Base-by-base conservation (phyloP, 2,113 vertebrate genomes). In the Trichechus manatus region DNA sequence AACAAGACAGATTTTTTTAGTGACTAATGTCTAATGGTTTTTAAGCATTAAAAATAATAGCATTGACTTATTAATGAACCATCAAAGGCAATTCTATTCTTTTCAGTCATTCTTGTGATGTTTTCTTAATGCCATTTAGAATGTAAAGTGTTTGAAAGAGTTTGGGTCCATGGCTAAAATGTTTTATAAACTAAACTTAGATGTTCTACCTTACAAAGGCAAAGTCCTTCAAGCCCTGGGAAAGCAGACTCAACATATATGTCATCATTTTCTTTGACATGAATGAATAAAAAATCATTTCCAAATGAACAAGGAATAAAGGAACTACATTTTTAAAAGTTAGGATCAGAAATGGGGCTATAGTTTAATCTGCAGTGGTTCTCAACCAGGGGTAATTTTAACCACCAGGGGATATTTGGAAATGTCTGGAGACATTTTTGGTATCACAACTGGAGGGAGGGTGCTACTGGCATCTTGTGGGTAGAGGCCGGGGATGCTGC, bases 261-360 rank as follows among this genome's bases (percentile, higher is more conserved):
- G 72, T 96, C 42, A 74, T 72, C 75, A 87, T 93, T 90, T 94
- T 94, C 36, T 50, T 81, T 87, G 23, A 39, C 31, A 50, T 17
- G 33, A 89, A 85, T 42, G 22, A 88, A 44, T 70, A n/a, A 92
- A 13, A 89, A 33, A 96, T 86, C 64, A 89, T 78, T 92, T 96
- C 27, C 39, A 87, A 86, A 53, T 80, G 9, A 94, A 47, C 10
- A 74, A 87, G 66, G 5, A 87, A 83, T 87, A 78, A 64, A 92
- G 27, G 5, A 22, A 33, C 15, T 50, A 3, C 75, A 31, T 23
- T 5, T 61, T 23, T 50, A 3, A 5, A 42, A 31, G 3, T 61
- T 66, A 86, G 2, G 10, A 78, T 72, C 53, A 64, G 33, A 87
- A 68, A 53, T 22, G 10, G 29, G 47, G 17, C 25, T 29, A 68